Base-by-base conservation (phyloP, 2,888 invertebrate genomes). In the Punctoribates punctum region DNA sequence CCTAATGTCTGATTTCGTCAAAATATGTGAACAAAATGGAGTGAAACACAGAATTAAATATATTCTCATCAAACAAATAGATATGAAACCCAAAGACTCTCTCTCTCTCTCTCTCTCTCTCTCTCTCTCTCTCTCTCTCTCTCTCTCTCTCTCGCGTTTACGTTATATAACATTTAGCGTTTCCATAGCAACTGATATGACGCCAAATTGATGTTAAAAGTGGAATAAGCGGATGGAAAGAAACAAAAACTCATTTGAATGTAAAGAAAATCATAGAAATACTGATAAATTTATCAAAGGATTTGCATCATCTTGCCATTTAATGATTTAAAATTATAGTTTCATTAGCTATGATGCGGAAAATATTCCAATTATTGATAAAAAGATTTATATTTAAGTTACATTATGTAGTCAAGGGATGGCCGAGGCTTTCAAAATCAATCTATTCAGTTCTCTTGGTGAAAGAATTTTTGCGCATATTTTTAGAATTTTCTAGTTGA, bases 41-140 rank as follows among this genome's bases (percentile, higher is more conserved):
- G 15, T 48, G 4, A 48, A 48, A 48, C 46, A 48, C 46, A 48
- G 46, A 48, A 48, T 48, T 17, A 48, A 48, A 48, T 48, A 48
- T 48, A n/a, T 48, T 48, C 46, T 48, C 46, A 48, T 8, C 46
- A 48, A 48, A 48, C 17, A 15, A 13, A 48, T 48, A 48, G 57
- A 20, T 25, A 20, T 57, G n/a, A 20, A 20, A 6, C 20, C 51
- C 51, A 20, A 57, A 57, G 20, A 57, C 62, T 29, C 62, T 60
- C 60, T 60, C 60, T 60, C 60, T 60, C 60, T 60, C 60, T 60
- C 60, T 60, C 60, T 62, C 62, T 62, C 62, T 62, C 62, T 62
- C 62, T 62, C 29, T 62, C 57, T 57, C 57, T 57, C 57, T 20
- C n/a, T 57, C 57, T 57, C 57, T 57, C 57, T 20, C 23, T 20